Percentiles rank a stretch among this genome's conserved stretches.
These are phyloP conservation scores for Pedetes capensis DNA, from an alignment of 2,113 vertebrate genomes.

Conservation along the genomic window DNA sequence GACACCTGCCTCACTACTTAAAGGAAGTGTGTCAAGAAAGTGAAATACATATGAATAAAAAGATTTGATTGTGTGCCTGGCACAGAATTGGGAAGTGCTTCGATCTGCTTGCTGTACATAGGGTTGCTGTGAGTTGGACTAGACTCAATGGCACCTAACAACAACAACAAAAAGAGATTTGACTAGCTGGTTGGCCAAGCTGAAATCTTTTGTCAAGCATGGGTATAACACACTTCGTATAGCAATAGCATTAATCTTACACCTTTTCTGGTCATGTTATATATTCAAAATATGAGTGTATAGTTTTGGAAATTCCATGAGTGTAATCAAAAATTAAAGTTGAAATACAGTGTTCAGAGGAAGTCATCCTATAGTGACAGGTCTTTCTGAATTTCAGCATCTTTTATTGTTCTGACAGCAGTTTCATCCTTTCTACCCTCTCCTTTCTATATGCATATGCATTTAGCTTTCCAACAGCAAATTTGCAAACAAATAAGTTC, in stretches of 20 bases:
- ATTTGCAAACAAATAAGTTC: not conserved
- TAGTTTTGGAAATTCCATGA: not conserved
- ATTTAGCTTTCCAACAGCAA: not conserved
- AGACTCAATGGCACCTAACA: no score
- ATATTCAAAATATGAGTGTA: slow-evolving; percentile 1
- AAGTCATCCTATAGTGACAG: not conserved
- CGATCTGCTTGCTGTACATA: no score
- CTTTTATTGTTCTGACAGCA: not conserved
- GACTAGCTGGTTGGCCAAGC: not conserved
- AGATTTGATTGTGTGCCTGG: no score
- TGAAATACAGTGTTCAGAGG: not conserved
- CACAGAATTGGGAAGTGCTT: no score
- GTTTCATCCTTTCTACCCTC: not conserved
- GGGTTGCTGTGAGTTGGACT: no score
- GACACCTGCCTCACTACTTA: not conserved
- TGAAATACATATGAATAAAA: not conserved
- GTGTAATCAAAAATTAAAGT: not conserved
- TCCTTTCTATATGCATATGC: not conserved
- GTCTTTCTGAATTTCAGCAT: slow-evolving; percentile 10
- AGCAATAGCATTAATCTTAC: not conserved
- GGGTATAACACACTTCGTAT: not conserved
- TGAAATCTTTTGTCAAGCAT: not conserved
- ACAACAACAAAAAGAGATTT: not conserved
- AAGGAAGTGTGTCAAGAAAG: not conserved
- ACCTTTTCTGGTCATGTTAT: not conserved